phyloP scores from a whole-genome alignment of 1,140 invertebrate genomes.

The Drosophila auraria region DNA sequence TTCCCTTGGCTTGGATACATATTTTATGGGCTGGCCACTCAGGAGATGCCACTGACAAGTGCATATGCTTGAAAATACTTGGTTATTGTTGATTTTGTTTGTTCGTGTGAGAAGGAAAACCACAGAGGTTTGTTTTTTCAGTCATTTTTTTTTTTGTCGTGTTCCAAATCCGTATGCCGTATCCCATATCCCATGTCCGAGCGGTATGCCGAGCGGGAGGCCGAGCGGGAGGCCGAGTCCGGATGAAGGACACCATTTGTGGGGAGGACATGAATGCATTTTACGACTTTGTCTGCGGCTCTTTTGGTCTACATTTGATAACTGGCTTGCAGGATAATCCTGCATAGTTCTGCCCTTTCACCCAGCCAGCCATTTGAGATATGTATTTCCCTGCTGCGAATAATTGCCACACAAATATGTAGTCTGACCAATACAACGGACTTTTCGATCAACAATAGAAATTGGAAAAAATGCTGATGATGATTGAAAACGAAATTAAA shows the following conservation, averaged over 20 bases:
- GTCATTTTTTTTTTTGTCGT: conserved; percentile 1
- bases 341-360: not conserved
- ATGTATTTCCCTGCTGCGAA: conserved; percentile 17
- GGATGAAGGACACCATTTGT: conserved; percentile 2
- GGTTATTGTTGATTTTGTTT: conserved; percentile 43
- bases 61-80: conserved; percentile 43
- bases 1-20: conserved; percentile 13
- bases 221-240: conserved; percentile 7
- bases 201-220: not conserved
- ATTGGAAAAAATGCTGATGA: not conserved
- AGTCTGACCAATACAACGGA: conserved; percentile 20
- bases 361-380: not conserved
- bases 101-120: not conserved
- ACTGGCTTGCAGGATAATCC: conserved; percentile 26
- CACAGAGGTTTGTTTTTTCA: conserved; percentile 47
- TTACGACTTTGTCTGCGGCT: conserved; percentile 33
- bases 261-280: conserved; percentile 51
- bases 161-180: conserved; percentile 9
- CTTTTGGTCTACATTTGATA: conserved; percentile 27
- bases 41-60: conserved; percentile 46
- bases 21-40: conserved; percentile 43
- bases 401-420: conserved; percentile 25
- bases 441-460: conserved; percentile 14
- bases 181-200: not conserved
- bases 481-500: not conserved